These are phyloP conservation scores for Acrocephalus scirpaceus DNA, from an alignment of 2,797 vertebrate species.

Conservation along the genomic window DNA sequence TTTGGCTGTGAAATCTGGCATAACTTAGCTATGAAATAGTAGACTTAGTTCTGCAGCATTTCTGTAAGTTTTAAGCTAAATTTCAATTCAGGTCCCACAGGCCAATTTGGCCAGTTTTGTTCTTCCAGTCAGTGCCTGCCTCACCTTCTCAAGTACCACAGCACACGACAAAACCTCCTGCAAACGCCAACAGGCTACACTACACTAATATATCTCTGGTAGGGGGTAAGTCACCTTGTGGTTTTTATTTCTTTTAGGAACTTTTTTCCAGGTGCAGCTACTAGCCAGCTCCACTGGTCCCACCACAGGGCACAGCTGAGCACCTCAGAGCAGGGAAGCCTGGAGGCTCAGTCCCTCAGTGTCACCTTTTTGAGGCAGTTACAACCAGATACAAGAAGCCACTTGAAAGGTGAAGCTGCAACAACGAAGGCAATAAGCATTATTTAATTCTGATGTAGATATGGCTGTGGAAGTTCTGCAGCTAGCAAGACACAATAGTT, in stretches of 20 bases:
- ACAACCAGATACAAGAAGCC: neutral
- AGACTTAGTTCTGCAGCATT: neutral
- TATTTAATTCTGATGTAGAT: neutral
- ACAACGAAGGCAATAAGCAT: accelerated
- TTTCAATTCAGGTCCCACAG: neutral
- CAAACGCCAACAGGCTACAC: accelerated
- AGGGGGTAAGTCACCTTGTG: neutral
- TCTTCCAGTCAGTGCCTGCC: neutral
- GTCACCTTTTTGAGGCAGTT: neutral
- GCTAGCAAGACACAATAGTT: neutral
- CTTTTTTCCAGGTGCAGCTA: neutral
- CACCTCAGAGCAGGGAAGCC: accelerated
- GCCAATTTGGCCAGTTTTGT: neutral
- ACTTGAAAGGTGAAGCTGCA: neutral
- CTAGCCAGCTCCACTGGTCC: accelerated
- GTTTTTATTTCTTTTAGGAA: neutral
- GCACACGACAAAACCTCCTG: neutral
- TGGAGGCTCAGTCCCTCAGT: neutral
- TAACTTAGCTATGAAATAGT: neutral
- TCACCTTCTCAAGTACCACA: neutral
- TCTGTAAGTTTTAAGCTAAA: neutral
- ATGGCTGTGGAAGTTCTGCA: neutral
- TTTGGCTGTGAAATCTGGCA: neutral
- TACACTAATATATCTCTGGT: neutral
- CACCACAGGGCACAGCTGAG: neutral